Evolutionary conservation across 2,888 invertebrate species (phyloP), one percentile per base, ranked within the genome.

Genomic region (Philhelius pedissequus): DNA sequence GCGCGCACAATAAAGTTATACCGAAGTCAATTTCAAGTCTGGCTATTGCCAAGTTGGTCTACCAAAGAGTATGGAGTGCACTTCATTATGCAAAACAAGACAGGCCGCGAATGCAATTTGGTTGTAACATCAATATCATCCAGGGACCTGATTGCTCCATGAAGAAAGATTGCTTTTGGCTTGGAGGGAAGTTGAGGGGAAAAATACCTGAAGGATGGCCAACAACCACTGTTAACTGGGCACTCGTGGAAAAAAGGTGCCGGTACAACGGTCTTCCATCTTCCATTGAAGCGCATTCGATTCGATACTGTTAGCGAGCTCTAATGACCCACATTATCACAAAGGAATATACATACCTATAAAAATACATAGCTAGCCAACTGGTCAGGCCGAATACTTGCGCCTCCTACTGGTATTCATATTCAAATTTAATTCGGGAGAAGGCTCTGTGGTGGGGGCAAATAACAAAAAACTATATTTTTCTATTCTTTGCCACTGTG

Each of bases 241-340:
- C 62, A 69, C 48, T 64, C 20, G 22, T 64, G 6, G 78, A 68
- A 74, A 75, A 81, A 74, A 83, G 73, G 62, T 83, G 74, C 83
- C 74, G 79, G 69, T 56, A 27, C 27, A 54, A 64, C 64, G 64
- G 64, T 64, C 83, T 79, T 70, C 83, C 56, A 78, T 78, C 50
- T 62, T 62, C 64, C 30, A 45, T 68, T 62, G 74, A 66, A 78
- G 70, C 74, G 7, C 5, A 3, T n/a, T n/a, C n/a, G n/a, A 79
- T 66, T 84, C 84, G 75, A 80, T 84, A 75, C 84, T 84, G 84
- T 79, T 84, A 79, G 84, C 62, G 45, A 84, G 84, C 71, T 80
- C 84, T 84, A 80, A 84, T 84, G 84, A 84, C 84, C 84, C 84
- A 84, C 84, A 84, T 84, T 84, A 84, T 71, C 80, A 84, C 80